Evolutionary conservation across 2,888 invertebrate genomes (phyloP), one percentile per base, ranked within the genome.

Genomic region (Archips crataeganus): DNA sequence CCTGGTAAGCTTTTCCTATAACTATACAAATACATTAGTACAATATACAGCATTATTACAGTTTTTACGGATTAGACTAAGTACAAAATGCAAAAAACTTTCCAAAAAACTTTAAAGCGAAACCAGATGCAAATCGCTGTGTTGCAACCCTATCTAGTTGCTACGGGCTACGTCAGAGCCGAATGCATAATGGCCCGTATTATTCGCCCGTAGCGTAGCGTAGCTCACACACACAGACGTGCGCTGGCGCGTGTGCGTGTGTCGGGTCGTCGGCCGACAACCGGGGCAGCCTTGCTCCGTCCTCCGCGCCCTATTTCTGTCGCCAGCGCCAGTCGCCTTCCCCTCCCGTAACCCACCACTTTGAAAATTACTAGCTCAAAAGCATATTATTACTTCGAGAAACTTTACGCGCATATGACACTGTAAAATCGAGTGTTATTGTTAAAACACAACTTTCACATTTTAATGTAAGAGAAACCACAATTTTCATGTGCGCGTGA

Each of bases 231-330:
- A 73, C 69, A 73, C 69, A 73, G 23, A 42, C 39, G 78, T 78
- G 77, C 39, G 39, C 78, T 79, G 82, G 82, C 81, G 82, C 83
- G 79, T 82, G 82, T 81, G 82, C 82, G 80, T 76, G 73, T 77
- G 74, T 78, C 87, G 87, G 94, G 93, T 94, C 93, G 91, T 85
- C 89, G 94, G 83, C 91, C 94, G 87, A 77, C 86, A 94, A 93
- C 92, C 90, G 82, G 94, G 93, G 92, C 94, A 94, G 94, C 94
- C 94, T 94, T 94, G 94, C 93, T 92, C 91, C 90, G 94, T 93
- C 94, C 94, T 94, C 94, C 88, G 93, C 90, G 94, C 91, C 93
- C 94, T 94, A 94, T 94, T 94, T 94, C 93, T 93, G 93, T 92
- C 92, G 89, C 92, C 90, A 88, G 54, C 91, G 89, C 92, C 90